These are phyloP conservation scores for Andrena camellia DNA, from an alignment of 2,888 invertebrate genomes.

Conservation along the genomic window DNA sequence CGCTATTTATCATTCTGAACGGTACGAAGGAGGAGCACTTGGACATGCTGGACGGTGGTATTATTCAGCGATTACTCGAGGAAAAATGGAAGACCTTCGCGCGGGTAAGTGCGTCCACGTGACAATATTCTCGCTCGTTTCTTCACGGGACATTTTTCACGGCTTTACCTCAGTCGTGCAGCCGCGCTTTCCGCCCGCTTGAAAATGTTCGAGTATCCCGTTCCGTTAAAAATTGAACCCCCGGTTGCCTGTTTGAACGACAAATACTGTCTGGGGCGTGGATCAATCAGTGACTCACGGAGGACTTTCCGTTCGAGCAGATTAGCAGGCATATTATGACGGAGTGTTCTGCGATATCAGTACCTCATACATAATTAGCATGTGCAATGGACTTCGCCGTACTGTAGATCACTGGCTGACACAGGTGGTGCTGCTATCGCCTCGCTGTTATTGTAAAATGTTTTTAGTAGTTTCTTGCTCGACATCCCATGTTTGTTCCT, in stretches of 20 bases:
- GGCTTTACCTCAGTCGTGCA: background rate
- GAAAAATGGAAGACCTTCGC: conserved; percentile 99
- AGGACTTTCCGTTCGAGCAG: background rate
- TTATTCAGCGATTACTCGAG: conserved; percentile 97
- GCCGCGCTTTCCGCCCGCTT: background rate
- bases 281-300: background rate
- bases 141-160: conserved; percentile 44
- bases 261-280: background rate
- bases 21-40: conserved; percentile 99
- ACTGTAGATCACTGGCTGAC: too few relatives aligned
- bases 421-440: too few relatives aligned
- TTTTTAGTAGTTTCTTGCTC: too few relatives aligned
- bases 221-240: background rate
- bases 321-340: too few relatives aligned
- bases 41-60: conserved; percentile 99
- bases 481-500: too few relatives aligned
- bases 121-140: conserved; percentile 62
- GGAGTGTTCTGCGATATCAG: too few relatives aligned
- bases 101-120: conserved; percentile 87
- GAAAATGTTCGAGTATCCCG: background rate
- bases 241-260: too few relatives aligned
- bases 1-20: conserved; percentile 98
- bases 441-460: too few relatives aligned
- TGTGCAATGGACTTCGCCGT: too few relatives aligned
- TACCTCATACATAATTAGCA: too few relatives aligned